Evolutionary conservation across 2,888 invertebrate species (phyloP), one percentile per base, ranked within the genome.

Genomic region (Diadegma fenestrale): DNA sequence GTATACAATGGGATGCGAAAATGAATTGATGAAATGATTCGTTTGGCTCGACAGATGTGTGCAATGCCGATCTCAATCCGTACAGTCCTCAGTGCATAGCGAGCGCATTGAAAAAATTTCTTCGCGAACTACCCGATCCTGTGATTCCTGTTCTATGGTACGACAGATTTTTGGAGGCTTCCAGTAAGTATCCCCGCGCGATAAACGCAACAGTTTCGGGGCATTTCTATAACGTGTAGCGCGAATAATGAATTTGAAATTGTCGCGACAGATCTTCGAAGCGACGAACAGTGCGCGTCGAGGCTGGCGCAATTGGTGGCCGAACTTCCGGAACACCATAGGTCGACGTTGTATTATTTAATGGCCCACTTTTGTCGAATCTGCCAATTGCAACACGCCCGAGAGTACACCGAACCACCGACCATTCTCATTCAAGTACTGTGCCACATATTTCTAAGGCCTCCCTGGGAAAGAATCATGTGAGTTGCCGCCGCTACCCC

Each of bases 391-490:
- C 96, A 97, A 93, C 95, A 95, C 90, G 94, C 95, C 12, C 94
- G 96, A 80, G 96, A 96, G 26, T 95, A 95, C 89, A 95, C 95
- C 69, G 96, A 96, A 90, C 96, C 96, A 6, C 96, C 96, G 7
- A 95, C 96, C 22, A 95, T 96, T 84, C 95, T 97, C 75, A 95
- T 96, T 71, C 96, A 97, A 94, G 96, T 96, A 66, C 95, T 97
- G 90, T 96, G 96, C 93, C 96, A 97, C 91, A 96, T 97, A 89
- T 94, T 97, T 73, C 94, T 97, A 63, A 94, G 97, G 85, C 97
- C 97, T 26, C 96, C 96, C 7, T 97, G 97, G 97, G 96, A 97
- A 91, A 95, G 96, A 90, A 97, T 97, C 87, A 95, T 96, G 96
- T 97, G 94, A 95, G 95, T 94, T 84, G 37, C 10, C 37, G 37